These are phyloP conservation scores for Aelia acuminata DNA, from an alignment of 2,888 invertebrate genomes.

Conservation along the genomic window DNA sequence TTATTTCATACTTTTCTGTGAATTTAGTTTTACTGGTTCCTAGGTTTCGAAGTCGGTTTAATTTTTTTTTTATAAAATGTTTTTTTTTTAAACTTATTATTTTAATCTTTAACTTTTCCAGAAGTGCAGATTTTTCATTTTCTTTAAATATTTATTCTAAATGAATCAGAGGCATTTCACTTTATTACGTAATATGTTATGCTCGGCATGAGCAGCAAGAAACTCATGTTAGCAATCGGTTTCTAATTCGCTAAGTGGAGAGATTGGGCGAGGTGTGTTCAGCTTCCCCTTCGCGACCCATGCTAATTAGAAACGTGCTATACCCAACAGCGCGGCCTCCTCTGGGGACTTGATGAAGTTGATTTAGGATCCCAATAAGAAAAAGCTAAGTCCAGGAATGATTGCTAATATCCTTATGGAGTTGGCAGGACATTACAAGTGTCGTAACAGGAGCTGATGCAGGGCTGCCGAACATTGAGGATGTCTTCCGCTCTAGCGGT, in stretches of 20 bases:
- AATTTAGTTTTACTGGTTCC: no score
- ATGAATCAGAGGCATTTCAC: neutral
- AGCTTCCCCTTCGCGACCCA: neutral
- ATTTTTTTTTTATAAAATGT: no score
- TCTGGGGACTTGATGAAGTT: neutral
- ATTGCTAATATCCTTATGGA: neutral
- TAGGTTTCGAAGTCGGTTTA: no score
- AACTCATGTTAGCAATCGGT: neutral
- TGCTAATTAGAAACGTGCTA: conserved; percentile 29
- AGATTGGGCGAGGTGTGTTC: neutral
- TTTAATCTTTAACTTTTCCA: no score
- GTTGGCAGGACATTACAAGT: neutral
- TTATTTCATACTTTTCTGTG: no score
- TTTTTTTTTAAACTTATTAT: no score
- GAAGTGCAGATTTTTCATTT: no score
- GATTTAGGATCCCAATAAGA: neutral
- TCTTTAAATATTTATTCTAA: no score
- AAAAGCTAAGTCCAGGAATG: no score
- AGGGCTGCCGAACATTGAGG: neutral
- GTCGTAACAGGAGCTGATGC: neutral
- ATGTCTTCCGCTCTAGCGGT: neutral
- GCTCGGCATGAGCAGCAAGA: neutral
- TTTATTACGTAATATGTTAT: neutral
- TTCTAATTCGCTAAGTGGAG: conserved; percentile 30
- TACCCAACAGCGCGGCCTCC: neutral